Evolutionary conservation across 2,888 invertebrate species (phyloP).

Genomic region (Philaethria dido): DNA sequence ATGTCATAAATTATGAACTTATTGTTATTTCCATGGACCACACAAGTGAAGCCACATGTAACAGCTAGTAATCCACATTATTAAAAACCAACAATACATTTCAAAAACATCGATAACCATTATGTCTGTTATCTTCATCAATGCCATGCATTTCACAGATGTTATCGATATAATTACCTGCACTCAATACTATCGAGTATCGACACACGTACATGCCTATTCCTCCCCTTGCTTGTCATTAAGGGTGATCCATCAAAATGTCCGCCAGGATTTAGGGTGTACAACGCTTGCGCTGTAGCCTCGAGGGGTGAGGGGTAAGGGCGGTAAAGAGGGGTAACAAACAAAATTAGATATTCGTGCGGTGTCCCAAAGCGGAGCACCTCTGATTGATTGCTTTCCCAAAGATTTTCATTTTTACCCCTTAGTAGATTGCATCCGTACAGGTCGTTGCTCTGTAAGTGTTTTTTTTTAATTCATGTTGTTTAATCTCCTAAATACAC

Average conservation of each 20-base stretch:
- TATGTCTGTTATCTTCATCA: background rate
- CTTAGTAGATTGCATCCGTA: conserved; percentile 35
- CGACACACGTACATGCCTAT: conserved; percentile 54
- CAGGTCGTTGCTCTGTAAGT: conserved; percentile 29
- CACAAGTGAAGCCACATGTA: too few species aligned
- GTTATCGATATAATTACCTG: conserved; percentile 21
- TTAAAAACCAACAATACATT: background rate
- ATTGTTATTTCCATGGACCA: too few species aligned
- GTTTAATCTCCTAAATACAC: too few species aligned
- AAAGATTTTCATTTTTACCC: conserved; percentile 57
- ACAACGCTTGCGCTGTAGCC: conserved; percentile 70
- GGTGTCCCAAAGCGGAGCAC: conserved; percentile 78
- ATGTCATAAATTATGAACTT: too few species aligned
- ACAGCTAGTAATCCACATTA: background rate
- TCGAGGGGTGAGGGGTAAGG: conserved; percentile 47
- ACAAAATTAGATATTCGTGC: conserved; percentile 82
- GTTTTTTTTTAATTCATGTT: background rate
- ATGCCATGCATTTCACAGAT: conserved; percentile 9
- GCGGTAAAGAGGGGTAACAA: conserved; percentile 61
- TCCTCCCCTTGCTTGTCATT: conserved; percentile 80
- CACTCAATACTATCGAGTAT: conserved; percentile 37
- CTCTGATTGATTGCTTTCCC: conserved; percentile 78
- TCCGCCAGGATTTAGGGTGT: conserved; percentile 81
- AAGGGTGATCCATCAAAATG: conserved; percentile 84
- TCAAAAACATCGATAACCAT: background rate